These are phyloP conservation scores for Rhopalosiphum nymphaeae DNA, from an alignment of 2,888 invertebrate genomes.

Conservation along the genomic window DNA sequence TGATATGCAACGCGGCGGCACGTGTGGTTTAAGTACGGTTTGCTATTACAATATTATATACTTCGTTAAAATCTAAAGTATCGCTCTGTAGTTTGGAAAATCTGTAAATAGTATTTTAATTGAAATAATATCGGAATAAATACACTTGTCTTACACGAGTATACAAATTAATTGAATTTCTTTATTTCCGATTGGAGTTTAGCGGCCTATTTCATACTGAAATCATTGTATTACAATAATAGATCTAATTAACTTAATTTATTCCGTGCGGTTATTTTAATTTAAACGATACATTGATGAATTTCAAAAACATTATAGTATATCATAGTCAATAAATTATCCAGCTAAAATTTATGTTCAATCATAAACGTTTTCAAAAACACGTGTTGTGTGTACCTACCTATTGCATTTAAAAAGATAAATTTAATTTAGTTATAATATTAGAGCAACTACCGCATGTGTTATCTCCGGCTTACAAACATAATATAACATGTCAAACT, in stretches of 20 bases:
- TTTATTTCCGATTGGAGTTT: not conserved
- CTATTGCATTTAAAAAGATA: not conserved
- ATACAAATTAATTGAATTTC: too few species aligned
- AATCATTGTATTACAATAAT: not conserved
- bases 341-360: not conserved
- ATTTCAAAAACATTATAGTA: not conserved
- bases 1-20: not conserved
- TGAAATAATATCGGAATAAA: not conserved
- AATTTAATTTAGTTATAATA: not conserved
- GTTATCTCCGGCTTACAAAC: too few species aligned
- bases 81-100: not conserved
- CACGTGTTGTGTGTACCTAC: too few species aligned
- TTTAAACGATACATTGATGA: not conserved
- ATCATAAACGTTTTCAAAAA: not conserved
- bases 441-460: not conserved
- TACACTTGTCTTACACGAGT: not conserved
- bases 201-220: not conserved
- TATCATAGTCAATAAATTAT: not conserved
- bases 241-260: not conserved
- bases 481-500: too few species aligned
- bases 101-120: not conserved
- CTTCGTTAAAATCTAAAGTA: not conserved
- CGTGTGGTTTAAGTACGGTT: not conserved
- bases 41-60: not conserved
- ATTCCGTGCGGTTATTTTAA: not conserved